Percentiles rank a stretch among this genome's conserved stretches.
Evolutionary conservation across 1,140 invertebrate genomes (phyloP).

Genomic region (Drosophila navojoa): DNA sequence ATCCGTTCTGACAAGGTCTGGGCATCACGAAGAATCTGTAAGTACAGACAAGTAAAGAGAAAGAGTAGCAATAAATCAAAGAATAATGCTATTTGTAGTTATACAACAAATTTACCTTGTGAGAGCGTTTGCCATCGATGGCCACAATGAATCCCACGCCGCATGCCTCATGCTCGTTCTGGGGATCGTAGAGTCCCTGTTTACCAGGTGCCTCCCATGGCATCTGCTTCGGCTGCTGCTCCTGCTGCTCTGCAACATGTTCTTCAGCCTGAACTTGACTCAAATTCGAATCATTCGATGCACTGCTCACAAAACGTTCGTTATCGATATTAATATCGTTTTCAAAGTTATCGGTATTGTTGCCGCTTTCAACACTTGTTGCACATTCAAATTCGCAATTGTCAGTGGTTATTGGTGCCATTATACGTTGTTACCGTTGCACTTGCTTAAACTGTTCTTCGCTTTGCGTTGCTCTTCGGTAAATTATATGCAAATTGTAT

Average conservation of each 20-base stretch:
- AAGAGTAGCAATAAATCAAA: neutral
- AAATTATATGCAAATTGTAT: constrained; percentile 18
- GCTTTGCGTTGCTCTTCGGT: constrained; percentile 55
- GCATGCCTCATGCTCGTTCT: constrained; percentile 97
- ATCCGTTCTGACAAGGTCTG: constrained; percentile 96
- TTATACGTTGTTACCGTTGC: constrained; percentile 81
- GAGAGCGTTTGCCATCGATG: constrained; percentile 96
- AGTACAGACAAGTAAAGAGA: neutral
- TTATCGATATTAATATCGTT: constrained; percentile 43
- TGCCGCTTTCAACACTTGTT: constrained; percentile 71
- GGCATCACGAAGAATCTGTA: constrained; percentile 96
- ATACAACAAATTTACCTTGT: constrained; percentile 89
- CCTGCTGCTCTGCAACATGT: constrained; percentile 55
- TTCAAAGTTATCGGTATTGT: constrained; percentile 46
- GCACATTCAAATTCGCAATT: constrained; percentile 84
- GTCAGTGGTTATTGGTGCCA: constrained; percentile 83
- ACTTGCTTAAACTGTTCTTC: constrained; percentile 70
- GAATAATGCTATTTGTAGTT: neutral
- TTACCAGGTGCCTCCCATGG: constrained; percentile 87
- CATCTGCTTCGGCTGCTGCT: constrained; percentile 82
- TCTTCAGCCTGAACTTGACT: constrained; percentile 37
- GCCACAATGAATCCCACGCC: constrained; percentile 99
- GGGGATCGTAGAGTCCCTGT: constrained; percentile 97
- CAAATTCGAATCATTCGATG: constrained; percentile 70
- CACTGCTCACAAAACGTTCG: constrained; percentile 37